Conservation (phyloP, 2,888 invertebrate species). For the Noctua comes region DNA sequence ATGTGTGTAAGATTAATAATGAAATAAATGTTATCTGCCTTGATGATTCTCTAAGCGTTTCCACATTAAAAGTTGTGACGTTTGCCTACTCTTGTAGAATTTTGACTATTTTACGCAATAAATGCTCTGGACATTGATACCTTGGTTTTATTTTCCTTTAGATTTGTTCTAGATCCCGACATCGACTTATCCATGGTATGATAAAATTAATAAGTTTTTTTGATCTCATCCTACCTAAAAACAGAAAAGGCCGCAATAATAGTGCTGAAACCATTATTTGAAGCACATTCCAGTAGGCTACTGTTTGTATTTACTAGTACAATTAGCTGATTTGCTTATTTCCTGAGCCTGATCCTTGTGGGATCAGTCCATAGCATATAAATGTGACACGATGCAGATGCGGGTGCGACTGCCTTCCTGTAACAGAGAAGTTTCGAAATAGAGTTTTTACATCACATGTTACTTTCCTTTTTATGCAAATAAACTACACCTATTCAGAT, state of each 20-base stretch:
- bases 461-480: too few relatives aligned
- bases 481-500: background rate
- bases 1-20: conserved; percentile 83
- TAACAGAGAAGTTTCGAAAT: background rate
- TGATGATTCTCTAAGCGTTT: conserved; percentile 87
- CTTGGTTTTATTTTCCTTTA: conserved; percentile 75
- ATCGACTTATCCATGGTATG: background rate
- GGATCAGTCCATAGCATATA: background rate
- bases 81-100: conserved; percentile 90
- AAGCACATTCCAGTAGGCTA: background rate
- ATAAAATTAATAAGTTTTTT: background rate
- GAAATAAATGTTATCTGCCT: conserved; percentile 86
- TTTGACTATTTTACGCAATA: conserved; percentile 90
- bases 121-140: conserved; percentile 85
- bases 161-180: background rate
- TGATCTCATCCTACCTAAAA: background rate
- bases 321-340: background rate
- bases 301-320: background rate
- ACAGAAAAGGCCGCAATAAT: background rate
- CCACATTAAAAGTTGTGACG: conserved; percentile 88
- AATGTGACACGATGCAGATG: background rate
- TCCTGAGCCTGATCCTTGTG: background rate
- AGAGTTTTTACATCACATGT: too few relatives aligned
- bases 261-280: background rate
- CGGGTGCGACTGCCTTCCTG: too few relatives aligned